These are phyloP conservation scores for Drosophila algonquin DNA, from an alignment of 2,888 invertebrate species.

Conservation along the genomic window DNA sequence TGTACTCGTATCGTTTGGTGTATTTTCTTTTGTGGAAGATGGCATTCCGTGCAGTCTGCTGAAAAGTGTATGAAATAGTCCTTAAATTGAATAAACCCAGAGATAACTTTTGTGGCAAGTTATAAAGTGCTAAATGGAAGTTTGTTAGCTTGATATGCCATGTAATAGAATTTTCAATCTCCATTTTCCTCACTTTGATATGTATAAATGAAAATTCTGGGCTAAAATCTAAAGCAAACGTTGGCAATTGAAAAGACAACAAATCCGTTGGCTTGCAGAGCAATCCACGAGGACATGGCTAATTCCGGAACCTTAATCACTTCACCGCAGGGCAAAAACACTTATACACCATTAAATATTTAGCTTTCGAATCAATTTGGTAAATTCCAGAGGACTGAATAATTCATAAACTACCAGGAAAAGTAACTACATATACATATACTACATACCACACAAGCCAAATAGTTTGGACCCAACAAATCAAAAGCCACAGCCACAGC, in stretches of 20 bases:
- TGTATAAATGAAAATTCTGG: neutral
- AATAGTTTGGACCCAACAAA: constrained; percentile 36
- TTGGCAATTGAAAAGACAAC: neutral
- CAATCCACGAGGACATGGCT: neutral
- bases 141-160: constrained; percentile 39
- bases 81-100: constrained; percentile 43
- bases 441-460: constrained; percentile 22
- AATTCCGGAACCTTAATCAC: constrained; percentile 11
- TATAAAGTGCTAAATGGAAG: constrained; percentile 51
- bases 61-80: constrained; percentile 26
- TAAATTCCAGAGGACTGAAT: constrained; percentile 21
- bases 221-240: neutral
- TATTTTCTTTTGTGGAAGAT: neutral
- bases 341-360: constrained; percentile 44
- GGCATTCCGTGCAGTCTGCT: constrained; percentile 7
- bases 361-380: constrained; percentile 29
- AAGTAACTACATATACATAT: neutral
- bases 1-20: neutral
- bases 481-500: constrained; percentile 19
- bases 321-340: constrained; percentile 29
- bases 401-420: constrained; percentile 36
- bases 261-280: neutral
- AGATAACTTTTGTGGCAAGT: constrained; percentile 43
- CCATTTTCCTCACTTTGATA: constrained; percentile 3
- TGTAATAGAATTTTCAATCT: constrained; percentile 38